Evolutionary conservation across 1,140 invertebrate species (phyloP).

Genomic region (Cheumatopsyche charites): DNA sequence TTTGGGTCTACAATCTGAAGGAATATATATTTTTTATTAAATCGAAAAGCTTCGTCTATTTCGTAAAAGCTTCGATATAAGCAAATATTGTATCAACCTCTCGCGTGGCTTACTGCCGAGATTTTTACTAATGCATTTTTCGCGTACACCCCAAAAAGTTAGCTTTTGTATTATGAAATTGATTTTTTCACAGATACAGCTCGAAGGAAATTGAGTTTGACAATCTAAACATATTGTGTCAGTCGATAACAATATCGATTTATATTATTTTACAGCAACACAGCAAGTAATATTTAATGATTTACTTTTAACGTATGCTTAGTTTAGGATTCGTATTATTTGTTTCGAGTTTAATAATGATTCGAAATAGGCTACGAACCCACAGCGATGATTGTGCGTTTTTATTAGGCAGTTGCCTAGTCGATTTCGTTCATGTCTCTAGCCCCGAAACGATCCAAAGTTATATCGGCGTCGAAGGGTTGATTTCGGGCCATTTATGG

Average conservation of each 20-base stretch:
- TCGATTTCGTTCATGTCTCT: not conserved
- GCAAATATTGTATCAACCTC: not conserved
- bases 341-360: no score
- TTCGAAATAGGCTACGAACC: no score
- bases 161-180: slow-evolving; percentile 27
- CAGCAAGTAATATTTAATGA: no score
- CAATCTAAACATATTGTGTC: not conserved
- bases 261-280: no score
- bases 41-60: slow-evolving; percentile 28
- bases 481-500: not conserved
- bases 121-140: slow-evolving; percentile 33
- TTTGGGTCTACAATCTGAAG: not conserved
- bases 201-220: slow-evolving; percentile 7
- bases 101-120: slow-evolving; percentile 18
- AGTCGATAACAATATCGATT: no score
- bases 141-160: slow-evolving; percentile 23
- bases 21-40: not conserved
- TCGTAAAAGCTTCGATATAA: slow-evolving; percentile 32
- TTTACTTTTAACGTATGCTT: no score
- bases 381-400: no score
- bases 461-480: slow-evolving; percentile 5
- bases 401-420: no score
- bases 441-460: slow-evolving; percentile 6
- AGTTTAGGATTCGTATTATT: no score
- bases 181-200: not conserved